Evolutionary conservation across 2,888 invertebrate species (phyloP).

Genomic region (Ophion obscuratus): DNA sequence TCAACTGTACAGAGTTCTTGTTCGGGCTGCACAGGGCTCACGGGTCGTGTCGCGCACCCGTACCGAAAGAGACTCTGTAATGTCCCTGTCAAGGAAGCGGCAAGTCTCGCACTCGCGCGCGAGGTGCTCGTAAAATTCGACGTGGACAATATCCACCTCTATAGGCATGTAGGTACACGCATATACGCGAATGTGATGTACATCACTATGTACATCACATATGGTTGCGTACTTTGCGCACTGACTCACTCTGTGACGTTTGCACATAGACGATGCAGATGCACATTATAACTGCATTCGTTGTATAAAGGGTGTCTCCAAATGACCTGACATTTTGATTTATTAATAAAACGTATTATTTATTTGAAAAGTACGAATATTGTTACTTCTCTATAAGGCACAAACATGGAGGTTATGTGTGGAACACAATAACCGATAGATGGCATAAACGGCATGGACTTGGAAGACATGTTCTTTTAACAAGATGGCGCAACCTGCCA

Average conservation of each 20-base stretch:
- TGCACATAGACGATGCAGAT: not conserved
- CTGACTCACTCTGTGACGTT: slow-evolving; percentile 42
- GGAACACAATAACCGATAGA: no score
- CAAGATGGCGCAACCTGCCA: no score
- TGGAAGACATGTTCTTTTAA: no score
- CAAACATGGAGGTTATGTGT: no score
- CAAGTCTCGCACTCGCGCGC: slow-evolving; percentile 74
- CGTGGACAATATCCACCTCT: slow-evolving; percentile 44
- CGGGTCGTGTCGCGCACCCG: slow-evolving; percentile 42
- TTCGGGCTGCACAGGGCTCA: slow-evolving; percentile 32
- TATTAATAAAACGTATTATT: no score
- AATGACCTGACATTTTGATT: no score
- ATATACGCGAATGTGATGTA: slow-evolving; percentile 23
- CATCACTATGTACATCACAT: no score
- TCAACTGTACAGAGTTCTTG: slow-evolving; percentile 18
- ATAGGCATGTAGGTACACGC: not conserved
- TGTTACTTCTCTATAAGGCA: no score
- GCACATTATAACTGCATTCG: slow-evolving; percentile 12
- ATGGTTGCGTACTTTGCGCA: slow-evolving; percentile 59
- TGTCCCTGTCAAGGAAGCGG: slow-evolving; percentile 82
- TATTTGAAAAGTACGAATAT: no score
- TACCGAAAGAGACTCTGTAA: slow-evolving; percentile 72
- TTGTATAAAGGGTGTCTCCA: not conserved
- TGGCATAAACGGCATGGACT: no score
- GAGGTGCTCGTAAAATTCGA: slow-evolving; percentile 78